These are phyloP conservation scores for Sakesphorus luctuosus DNA, from an alignment of 2,113 vertebrate genomes.

Conservation along the genomic window DNA sequence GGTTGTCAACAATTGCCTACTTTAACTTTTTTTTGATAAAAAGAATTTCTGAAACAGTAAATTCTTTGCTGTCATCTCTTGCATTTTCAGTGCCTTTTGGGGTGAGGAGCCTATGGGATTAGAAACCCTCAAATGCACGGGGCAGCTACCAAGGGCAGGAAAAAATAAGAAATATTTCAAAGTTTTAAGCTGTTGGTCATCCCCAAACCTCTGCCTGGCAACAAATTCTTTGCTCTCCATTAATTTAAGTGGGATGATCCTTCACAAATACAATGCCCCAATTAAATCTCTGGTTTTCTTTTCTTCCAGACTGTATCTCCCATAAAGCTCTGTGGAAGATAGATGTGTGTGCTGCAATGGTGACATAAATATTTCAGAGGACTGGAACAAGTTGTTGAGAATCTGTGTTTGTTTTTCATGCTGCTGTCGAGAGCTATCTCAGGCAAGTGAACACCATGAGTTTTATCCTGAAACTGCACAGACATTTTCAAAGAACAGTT, in stretches of 20 bases:
- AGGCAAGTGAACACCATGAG: conserved; percentile 73
- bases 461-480: conserved; percentile 82
- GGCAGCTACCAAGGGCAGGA: not conserved
- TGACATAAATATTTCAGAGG: conserved; percentile 78
- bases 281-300: conserved; percentile 48
- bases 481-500: conserved; percentile 83
- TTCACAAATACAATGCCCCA: not conserved
- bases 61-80: not conserved
- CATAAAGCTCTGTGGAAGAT: conserved; percentile 58
- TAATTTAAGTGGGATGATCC: not conserved
- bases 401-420: conserved; percentile 59
- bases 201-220: not conserved
- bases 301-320: conserved; percentile 67
- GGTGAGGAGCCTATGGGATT: not conserved
- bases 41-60: not conserved
- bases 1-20: not conserved
- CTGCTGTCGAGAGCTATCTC: conserved; percentile 47
- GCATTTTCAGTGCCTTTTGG: not conserved
- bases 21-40: not conserved
- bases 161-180: not conserved
- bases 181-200: not conserved
- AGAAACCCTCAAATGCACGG: not conserved
- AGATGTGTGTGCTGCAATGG: conserved; percentile 78
- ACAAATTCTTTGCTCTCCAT: not conserved
- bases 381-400: conserved; percentile 59